Percentiles rank a stretch among this genome's conserved stretches.
These are phyloP conservation scores for Parthenolecanium corni DNA, from an alignment of 2,888 invertebrate species.

Conservation along the genomic window DNA sequence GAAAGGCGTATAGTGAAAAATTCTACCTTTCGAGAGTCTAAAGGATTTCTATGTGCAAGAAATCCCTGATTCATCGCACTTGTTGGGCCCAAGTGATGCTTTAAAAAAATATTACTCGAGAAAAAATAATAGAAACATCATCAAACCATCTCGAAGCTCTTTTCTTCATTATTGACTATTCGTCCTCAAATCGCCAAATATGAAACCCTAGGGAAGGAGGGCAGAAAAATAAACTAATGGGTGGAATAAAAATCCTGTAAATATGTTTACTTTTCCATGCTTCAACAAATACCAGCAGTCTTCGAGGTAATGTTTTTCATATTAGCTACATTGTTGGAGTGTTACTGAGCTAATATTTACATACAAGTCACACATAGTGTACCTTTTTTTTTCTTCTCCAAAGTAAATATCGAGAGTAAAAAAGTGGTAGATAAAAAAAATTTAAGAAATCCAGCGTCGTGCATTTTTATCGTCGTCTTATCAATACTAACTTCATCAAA, in stretches of 20 bases:
- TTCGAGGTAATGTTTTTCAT: constrained; percentile 6
- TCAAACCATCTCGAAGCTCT: neutral
- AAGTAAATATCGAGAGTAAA: neutral
- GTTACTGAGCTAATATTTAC: constrained; percentile 28
- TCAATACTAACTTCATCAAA: neutral
- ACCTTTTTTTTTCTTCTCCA: neutral
- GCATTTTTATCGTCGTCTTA: constrained; percentile 23
- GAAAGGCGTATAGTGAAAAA: neutral
- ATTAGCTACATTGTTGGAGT: constrained; percentile 27
- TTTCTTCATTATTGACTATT: neutral
- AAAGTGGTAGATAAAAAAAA: neutral
- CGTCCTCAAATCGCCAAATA: neutral
- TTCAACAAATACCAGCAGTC: constrained; percentile 13
- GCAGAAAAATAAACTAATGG: neutral
- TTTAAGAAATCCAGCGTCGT: neutral
- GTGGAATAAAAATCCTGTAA: neutral
- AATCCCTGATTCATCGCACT: constrained; percentile 20
- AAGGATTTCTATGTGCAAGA: constrained; percentile 3
- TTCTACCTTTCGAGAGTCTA: neutral
- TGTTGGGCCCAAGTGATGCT: neutral
- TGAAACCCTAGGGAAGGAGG: neutral
- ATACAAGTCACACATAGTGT: constrained; percentile 14
- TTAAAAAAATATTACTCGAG: neutral
- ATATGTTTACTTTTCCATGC: constrained; percentile 20
- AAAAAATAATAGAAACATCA: neutral